A percentile compares a stretch with the other conserved stretches of the same genome.
Evolutionary conservation across 2,888 invertebrate species (phyloP).

Genomic region (Cephalotes varians): DNA sequence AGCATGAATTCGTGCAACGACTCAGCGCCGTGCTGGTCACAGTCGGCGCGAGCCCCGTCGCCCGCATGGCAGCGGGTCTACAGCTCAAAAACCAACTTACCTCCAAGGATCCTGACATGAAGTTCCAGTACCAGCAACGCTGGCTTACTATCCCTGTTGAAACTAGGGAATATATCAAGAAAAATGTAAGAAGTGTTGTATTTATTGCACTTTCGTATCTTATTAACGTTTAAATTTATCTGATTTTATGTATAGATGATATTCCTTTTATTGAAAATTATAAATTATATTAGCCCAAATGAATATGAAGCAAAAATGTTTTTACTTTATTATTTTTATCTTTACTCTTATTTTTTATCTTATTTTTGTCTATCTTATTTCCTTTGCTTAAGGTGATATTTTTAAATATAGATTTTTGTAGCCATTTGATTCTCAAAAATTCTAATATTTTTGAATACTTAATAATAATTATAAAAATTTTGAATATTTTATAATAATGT

Average conservation of each 20-base stretch:
- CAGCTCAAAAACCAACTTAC: constrained; percentile 99
- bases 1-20: constrained; percentile 96
- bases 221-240: not conserved
- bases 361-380: not conserved
- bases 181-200: constrained; percentile 91
- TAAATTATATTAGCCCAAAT: not conserved
- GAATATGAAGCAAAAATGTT: not conserved
- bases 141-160: constrained; percentile 97
- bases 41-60: constrained; percentile 96
- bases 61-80: constrained; percentile 99
- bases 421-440: not conserved
- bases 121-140: constrained; percentile 94
- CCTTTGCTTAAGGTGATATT: not conserved
- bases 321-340: constrained; percentile 22
- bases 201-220: not conserved
- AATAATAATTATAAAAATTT: no score
- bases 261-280: not conserved
- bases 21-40: constrained; percentile 96
- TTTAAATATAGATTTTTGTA: not conserved
- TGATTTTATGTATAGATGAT: not conserved
- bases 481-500: no score
- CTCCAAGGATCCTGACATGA: constrained; percentile 95
- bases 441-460: not conserved
- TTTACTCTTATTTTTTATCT: not conserved
- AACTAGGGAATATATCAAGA: constrained; percentile 95